These are phyloP conservation scores for Okapia johnstoni DNA, from an alignment of 2,113 vertebrate genomes.

Conservation along the genomic window DNA sequence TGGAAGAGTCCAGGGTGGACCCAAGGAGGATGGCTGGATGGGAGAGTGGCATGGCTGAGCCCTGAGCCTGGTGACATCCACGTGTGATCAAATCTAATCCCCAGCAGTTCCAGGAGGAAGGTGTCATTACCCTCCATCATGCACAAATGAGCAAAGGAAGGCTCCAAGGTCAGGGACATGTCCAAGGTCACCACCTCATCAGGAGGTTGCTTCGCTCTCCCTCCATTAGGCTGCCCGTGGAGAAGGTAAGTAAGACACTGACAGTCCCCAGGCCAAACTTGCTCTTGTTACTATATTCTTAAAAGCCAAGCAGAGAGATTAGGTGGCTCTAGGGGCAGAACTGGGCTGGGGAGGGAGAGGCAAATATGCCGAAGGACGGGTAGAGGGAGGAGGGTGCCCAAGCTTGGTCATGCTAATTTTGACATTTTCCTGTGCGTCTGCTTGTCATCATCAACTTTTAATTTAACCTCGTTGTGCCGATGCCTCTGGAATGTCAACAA, in stretches of 20 bases:
- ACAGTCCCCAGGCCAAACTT: not conserved
- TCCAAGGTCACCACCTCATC: not conserved
- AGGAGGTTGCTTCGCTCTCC: not conserved
- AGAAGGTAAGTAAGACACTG: not conserved
- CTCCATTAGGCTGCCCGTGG: not conserved
- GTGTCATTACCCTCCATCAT: not conserved
- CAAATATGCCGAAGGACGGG: not conserved
- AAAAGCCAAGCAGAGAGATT: not conserved
- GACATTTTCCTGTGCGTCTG: constrained; percentile 76
- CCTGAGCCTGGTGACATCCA: not conserved
- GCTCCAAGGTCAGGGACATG: not conserved
- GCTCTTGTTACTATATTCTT: not conserved
- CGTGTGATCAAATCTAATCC: not conserved
- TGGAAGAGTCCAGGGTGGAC: not conserved
- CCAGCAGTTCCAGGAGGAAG: not conserved
- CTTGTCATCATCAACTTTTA: constrained; percentile 75
- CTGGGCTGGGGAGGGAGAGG: not conserved
- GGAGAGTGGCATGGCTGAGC: not conserved
- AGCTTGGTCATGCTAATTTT: constrained; percentile 75
- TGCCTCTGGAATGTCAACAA: constrained; percentile 76
- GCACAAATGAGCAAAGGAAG: not conserved
- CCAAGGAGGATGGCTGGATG: not conserved
- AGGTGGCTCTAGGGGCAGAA: not conserved
- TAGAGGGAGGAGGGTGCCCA: not conserved
- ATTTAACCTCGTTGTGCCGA: constrained; percentile 68